These are phyloP conservation scores for Odontomachus brunneus DNA, from an alignment of 1,140 invertebrate genomes.

Conservation along the genomic window DNA sequence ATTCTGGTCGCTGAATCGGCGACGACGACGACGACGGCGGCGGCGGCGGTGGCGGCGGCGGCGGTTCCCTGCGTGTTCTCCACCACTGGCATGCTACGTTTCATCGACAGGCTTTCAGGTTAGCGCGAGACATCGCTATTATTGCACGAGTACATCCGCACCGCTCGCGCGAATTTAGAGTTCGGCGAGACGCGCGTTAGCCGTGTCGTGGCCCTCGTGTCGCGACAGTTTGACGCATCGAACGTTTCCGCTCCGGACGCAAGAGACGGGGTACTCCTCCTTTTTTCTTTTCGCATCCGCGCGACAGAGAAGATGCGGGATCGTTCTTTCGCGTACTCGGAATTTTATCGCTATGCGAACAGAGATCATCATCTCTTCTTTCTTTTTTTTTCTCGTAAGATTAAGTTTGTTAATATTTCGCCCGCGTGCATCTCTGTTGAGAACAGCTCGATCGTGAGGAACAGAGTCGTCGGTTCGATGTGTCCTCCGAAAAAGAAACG, in stretches of 20 bases:
- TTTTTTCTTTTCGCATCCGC: not conserved
- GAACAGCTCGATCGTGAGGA: too few relatives aligned
- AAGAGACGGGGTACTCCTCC: not conserved
- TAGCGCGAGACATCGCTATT: conserved; percentile 68
- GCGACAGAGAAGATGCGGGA: not conserved
- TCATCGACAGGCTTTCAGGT: conserved; percentile 83
- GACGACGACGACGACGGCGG: too few relatives aligned
- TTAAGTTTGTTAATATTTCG: too few relatives aligned
- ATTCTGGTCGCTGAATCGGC: conserved; percentile 68
- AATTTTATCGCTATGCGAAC: too few relatives aligned
- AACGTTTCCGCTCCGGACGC: conserved; percentile 29
- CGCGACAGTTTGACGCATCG: conserved; percentile 42
- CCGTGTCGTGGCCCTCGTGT: not conserved
- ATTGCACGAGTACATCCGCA: conserved; percentile 11
- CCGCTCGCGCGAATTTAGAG: conserved; percentile 12
- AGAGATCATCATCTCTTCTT: too few relatives aligned
- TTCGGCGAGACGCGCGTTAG: conserved; percentile 24
- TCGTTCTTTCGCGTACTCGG: too few relatives aligned
- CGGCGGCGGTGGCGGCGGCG: conserved; percentile 26
- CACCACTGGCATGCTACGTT: conserved; percentile 79
- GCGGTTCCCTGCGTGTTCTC: conserved; percentile 66
- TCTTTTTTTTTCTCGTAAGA: too few relatives aligned
- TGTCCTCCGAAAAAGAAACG: too few relatives aligned
- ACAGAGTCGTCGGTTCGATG: too few relatives aligned
- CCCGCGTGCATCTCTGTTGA: too few relatives aligned